phyloP scores from a whole-genome alignment of 1,140 invertebrate genomes.

The Caenorhabditis briggsae region DNA sequence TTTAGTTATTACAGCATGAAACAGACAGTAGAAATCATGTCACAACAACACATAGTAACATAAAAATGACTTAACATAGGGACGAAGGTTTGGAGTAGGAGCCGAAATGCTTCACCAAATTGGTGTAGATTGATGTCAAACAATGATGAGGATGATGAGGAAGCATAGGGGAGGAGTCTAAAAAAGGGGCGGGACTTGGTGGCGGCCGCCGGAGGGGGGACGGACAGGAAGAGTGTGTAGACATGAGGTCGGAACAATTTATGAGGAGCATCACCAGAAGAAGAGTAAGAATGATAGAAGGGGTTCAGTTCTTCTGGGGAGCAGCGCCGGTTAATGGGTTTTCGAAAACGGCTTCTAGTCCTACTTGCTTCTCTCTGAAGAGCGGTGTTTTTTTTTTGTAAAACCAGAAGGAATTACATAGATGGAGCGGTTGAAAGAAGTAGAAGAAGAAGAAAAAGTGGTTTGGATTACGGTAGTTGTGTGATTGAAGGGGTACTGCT shows the following conservation, averaged over 20 bases:
- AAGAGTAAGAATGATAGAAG: neutral
- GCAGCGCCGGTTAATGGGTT: neutral
- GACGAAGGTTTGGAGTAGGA: neutral
- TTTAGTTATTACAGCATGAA: conserved; percentile 37
- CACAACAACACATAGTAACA: conserved; percentile 26
- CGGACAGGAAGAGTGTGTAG: conserved; percentile 6
- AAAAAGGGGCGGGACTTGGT: neutral
- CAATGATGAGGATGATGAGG: conserved; percentile 22
- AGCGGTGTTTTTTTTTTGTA: neutral
- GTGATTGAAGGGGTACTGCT: too few relatives aligned
- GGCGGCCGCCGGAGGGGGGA: neutral
- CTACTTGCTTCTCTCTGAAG: neutral
- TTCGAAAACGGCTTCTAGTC: neutral
- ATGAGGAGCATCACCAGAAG: conserved; percentile 20
- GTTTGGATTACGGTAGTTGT: neutral
- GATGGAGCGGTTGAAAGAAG: too few relatives aligned
- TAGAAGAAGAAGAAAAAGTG: too few relatives aligned
- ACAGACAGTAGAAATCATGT: neutral
- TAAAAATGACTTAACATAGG: neutral
- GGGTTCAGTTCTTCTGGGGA: neutral
- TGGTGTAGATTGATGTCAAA: neutral
- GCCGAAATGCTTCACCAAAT: neutral
- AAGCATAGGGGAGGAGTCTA: neutral
- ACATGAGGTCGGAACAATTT: conserved; percentile 50
- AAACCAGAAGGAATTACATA: neutral